Percentiles rank a stretch among this genome's conserved stretches.
Evolutionary conservation across 2,113 vertebrate genomes (phyloP).

Genomic region (Microcebus ravelobensis): DNA sequence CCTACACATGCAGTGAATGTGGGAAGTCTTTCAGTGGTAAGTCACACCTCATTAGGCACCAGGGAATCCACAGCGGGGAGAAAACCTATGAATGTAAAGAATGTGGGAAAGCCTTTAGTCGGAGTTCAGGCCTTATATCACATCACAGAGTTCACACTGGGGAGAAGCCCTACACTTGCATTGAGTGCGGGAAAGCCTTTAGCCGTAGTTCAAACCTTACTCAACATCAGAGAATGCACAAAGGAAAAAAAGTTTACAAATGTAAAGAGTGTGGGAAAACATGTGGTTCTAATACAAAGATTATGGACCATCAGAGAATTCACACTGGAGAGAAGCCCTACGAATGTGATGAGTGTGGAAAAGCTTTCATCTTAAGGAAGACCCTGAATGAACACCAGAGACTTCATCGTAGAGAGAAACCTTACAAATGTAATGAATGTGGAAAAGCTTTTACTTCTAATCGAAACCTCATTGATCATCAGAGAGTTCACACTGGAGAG

Average conservation of each 20-base stretch:
- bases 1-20: slow-evolving; percentile 63
- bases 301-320: slow-evolving; percentile 79
- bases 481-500: slow-evolving; percentile 79
- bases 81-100: slow-evolving; percentile 73
- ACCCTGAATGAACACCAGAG: slow-evolving; percentile 76
- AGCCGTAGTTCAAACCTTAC: slow-evolving; percentile 80
- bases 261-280: slow-evolving; percentile 79
- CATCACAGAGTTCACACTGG: slow-evolving; percentile 82
- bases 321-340: slow-evolving; percentile 79
- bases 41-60: slow-evolving; percentile 78
- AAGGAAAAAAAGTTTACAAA: slow-evolving; percentile 73
- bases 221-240: slow-evolving; percentile 81
- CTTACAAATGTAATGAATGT: slow-evolving; percentile 78
- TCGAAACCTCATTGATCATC: slow-evolving; percentile 76
- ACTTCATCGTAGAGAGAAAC: slow-evolving; percentile 81
- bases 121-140: slow-evolving; percentile 76
- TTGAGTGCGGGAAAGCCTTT: slow-evolving; percentile 80
- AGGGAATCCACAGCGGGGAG: slow-evolving; percentile 76
- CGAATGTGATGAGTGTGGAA: slow-evolving; percentile 78
- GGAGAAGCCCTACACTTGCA: slow-evolving; percentile 81
- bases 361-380: slow-evolving; percentile 76
- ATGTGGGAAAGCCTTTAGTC: slow-evolving; percentile 82
- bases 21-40: slow-evolving; percentile 77
- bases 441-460: slow-evolving; percentile 81
- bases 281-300: slow-evolving; percentile 73